Evolutionary conservation across 2,113 vertebrate species (phyloP).

Genomic region (Physeter macrocephalus): DNA sequence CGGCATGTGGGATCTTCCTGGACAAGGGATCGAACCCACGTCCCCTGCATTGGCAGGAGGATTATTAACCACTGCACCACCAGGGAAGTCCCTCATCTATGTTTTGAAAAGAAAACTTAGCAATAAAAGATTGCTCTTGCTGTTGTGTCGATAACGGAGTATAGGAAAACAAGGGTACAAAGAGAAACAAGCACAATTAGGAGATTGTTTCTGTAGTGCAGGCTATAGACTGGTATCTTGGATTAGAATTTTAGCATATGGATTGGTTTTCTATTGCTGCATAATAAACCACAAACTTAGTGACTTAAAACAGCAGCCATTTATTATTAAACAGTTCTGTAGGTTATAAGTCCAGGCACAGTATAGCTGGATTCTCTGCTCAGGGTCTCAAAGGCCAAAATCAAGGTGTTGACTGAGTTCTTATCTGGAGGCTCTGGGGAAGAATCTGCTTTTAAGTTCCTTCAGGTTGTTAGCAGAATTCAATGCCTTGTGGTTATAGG

Average conservation of each 20-base stretch:
- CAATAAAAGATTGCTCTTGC: not conserved
- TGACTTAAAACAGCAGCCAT: not conserved
- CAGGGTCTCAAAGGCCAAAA: not conserved
- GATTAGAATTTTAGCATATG: not conserved
- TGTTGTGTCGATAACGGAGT: not conserved
- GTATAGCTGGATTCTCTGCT: not conserved
- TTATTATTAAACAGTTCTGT: not conserved
- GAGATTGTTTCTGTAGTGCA: not conserved
- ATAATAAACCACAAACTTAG: not conserved
- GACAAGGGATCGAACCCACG: not conserved
- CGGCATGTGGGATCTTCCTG: not conserved
- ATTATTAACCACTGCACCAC: not conserved
- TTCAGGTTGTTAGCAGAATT: not conserved
- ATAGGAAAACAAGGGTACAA: not conserved
- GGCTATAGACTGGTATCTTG: not conserved
- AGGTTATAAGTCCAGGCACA: not conserved
- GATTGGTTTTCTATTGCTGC: not conserved
- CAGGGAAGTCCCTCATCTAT: not conserved
- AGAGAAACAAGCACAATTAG: not conserved
- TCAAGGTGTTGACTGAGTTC: not conserved
- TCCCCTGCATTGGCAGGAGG: not conserved
- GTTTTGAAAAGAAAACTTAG: not conserved
- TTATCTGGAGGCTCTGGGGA: not conserved
- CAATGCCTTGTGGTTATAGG: not conserved
- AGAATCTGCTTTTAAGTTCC: not conserved